Percentiles rank a stretch among this genome's conserved stretches.
Conservation (phyloP, 2,113 vertebrate genomes). For the Saguinus imperator region DNA sequence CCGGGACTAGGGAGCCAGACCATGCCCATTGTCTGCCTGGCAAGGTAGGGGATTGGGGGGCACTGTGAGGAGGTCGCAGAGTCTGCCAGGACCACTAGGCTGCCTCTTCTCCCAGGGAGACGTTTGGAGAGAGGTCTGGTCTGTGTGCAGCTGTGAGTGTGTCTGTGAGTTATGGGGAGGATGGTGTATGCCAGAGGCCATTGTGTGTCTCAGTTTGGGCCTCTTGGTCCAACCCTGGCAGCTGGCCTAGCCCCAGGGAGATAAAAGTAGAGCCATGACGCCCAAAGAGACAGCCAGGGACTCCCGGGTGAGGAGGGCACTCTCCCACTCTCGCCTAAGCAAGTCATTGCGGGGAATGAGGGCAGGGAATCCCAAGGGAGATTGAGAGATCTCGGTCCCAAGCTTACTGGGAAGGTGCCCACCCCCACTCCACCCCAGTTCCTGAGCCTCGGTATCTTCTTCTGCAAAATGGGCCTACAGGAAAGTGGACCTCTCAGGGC, state of each 20-base stretch:
- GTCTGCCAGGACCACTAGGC: not conserved
- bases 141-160: not conserved
- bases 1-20: not conserved
- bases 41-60: accelerated
- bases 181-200: not conserved
- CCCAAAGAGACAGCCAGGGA: not conserved
- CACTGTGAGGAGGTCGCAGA: not conserved
- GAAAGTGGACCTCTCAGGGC: not conserved
- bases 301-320: not conserved
- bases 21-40: not conserved
- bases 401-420: not conserved
- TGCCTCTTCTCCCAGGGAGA: not conserved
- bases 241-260: not conserved
- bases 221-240: not conserved
- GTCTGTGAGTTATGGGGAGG: not conserved
- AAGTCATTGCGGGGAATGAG: not conserved
- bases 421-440: not conserved
- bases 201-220: not conserved
- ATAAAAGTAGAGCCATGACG: not conserved
- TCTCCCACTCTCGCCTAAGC: not conserved
- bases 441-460: not conserved
- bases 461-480: not conserved
- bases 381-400: not conserved
- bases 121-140: not conserved
- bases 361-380: not conserved